A percentile compares a stretch with the other conserved stretches of the same genome.
These are phyloP conservation scores for Ophion obscuratus DNA, from an alignment of 2,888 invertebrate genomes.

Conservation along the genomic window DNA sequence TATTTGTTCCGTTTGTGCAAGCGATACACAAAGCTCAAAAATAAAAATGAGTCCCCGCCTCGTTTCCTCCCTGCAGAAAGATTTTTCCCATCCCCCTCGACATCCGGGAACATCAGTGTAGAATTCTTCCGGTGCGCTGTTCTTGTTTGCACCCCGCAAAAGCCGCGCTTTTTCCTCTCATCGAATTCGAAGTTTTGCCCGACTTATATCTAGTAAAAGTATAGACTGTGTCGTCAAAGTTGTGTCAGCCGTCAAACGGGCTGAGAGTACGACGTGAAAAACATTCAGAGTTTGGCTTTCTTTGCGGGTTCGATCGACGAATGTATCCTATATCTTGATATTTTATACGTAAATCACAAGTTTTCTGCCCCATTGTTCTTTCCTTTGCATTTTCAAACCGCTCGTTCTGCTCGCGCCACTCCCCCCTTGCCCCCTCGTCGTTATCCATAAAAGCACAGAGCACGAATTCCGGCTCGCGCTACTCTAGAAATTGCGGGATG, in stretches of 20 bases:
- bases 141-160: too few species aligned
- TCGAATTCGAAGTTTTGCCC: too few species aligned
- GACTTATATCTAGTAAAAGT: background rate
- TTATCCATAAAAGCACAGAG: slow-evolving; percentile 36
- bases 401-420: background rate
- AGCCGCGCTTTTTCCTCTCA: too few species aligned
- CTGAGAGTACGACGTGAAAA: background rate
- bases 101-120: too few species aligned
- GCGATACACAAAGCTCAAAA: too few species aligned
- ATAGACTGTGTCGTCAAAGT: background rate
- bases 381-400: slow-evolving; percentile 30
- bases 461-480: slow-evolving; percentile 14
- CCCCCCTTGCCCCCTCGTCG: slow-evolving; percentile 13
- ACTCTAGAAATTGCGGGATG: slow-evolving; percentile 13
- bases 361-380: slow-evolving; percentile 50
- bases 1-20: too few species aligned
- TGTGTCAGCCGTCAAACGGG: background rate
- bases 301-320: background rate
- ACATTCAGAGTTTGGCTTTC: background rate
- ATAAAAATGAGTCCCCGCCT: too few species aligned
- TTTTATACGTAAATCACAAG: slow-evolving; percentile 53
- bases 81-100: too few species aligned
- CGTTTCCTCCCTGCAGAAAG: too few species aligned
- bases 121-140: too few species aligned
- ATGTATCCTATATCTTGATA: slow-evolving; percentile 19